Base-by-base conservation (phyloP, 2,888 invertebrate species). In the Drosophila peninsularis region DNA sequence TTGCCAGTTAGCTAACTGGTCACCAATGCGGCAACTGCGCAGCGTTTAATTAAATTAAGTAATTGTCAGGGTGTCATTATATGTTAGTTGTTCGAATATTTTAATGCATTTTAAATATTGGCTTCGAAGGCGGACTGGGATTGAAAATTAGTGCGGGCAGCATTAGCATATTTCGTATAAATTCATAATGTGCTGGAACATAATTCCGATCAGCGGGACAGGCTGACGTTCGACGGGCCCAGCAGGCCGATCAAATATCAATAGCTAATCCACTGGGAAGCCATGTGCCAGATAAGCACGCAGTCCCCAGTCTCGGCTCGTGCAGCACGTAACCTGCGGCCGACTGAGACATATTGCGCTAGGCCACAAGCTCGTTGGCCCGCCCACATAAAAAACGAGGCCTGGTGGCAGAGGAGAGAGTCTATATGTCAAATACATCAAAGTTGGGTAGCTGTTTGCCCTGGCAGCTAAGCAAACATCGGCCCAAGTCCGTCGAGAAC, bases 351-450 rank as follows among this genome's bases (percentile, higher is more conserved):
- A 88, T 86, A 84, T 88, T 88, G 80, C 67, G 30, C 50, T 52
- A 54, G 72, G 60, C 77, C 82, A 62, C 71, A 62, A 71, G 47
- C 63, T 52, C 66, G 45, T 49, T 36, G 36, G 56, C 14, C 39
- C 5, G 14, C 11, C 17, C 47, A 62, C 60, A 70, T 74, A 86
- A 78, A 88, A 82, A 85, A 80, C 69, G 73, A 67, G 67, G 50
- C 53, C 34, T 41, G 21, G 49, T 55, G 65, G 62, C 75, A 64
- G 45, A 47, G 72, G 66, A 73, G 66, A 58, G 41, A 80, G 84
- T 80, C 83, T 76, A 88, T 83, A 71, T 77, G 81, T 86, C 84
- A 88, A 83, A 88, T 79, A 76, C 84, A 86, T 88, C 87, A 85
- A 86, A 86, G 77, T 71, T 60, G 49, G 56, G 27, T 7, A 24